A percentile compares a stretch with the other conserved stretches of the same genome.
Evolutionary conservation across 2,888 invertebrate genomes (phyloP).

Genomic region (Geotrupes spiniger): DNA sequence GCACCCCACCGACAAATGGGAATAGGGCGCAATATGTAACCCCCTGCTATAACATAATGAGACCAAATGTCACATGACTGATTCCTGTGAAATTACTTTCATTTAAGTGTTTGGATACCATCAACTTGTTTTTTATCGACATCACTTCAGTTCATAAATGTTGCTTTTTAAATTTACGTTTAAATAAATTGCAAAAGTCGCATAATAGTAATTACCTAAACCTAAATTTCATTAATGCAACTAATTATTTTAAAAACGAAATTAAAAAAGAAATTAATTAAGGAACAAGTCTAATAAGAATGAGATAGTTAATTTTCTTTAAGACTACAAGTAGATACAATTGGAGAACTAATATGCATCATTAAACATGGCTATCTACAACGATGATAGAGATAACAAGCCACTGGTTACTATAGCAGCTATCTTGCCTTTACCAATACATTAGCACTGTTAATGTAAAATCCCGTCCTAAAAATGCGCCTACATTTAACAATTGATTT

Average conservation of each 20-base stretch:
- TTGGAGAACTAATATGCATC: conserved; percentile 33
- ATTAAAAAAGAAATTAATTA: conserved; percentile 11
- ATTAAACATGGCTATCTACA: conserved; percentile 32
- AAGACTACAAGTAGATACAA: conserved; percentile 30
- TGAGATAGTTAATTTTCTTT: conserved; percentile 25
- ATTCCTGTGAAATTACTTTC: conserved; percentile 2
- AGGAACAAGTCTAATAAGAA: conserved; percentile 22
- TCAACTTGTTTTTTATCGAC: no score
- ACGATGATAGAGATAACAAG: conserved; percentile 31
- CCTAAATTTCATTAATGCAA: no score
- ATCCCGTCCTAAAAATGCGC: conserved; percentile 21
- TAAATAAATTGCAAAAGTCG: no score
- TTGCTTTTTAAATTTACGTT: no score
- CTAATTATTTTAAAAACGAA: no score
- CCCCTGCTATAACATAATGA: conserved; percentile 8
- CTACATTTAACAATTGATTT: conserved; percentile 34
- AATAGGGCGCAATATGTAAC: conserved; percentile 23
- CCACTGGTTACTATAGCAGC: conserved; percentile 30
- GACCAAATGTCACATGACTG: conserved; percentile 1
- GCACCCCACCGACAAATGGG: conserved; percentile 24
- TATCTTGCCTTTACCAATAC: conserved; percentile 29
- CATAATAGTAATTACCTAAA: no score
- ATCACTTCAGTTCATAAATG: no score
- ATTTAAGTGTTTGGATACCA: no score
- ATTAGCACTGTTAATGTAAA: conserved; percentile 32